These are phyloP conservation scores for Nebria brevicollis DNA, from an alignment of 2,888 invertebrate species.

Conservation along the genomic window DNA sequence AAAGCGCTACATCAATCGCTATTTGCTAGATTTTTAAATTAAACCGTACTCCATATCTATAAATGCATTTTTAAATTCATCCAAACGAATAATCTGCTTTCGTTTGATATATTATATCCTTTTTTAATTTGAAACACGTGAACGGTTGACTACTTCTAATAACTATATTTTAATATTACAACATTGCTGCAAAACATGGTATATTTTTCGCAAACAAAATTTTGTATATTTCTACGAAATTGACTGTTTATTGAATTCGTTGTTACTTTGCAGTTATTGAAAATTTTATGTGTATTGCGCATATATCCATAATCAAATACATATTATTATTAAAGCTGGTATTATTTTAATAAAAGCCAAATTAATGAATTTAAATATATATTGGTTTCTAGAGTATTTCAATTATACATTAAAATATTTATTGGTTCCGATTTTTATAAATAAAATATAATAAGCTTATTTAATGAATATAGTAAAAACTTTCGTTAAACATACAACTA, in stretches of 20 bases:
- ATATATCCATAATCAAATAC: not conserved
- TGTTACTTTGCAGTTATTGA: not conserved
- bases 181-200: not conserved
- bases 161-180: conserved; percentile 10
- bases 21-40: not conserved
- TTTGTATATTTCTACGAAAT: not conserved
- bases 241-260: not conserved
- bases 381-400: too few relatives aligned
- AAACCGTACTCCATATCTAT: not conserved
- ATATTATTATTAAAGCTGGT: not conserved
- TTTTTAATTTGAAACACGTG: not conserved
- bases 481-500: too few relatives aligned
- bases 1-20: too few relatives aligned
- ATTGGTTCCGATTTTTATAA: too few relatives aligned
- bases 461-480: too few relatives aligned
- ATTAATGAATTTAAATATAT: too few relatives aligned
- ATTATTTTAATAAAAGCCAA: too few relatives aligned
- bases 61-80: conserved; percentile 5
- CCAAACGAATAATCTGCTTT: not conserved
- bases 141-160: conserved; percentile 12
- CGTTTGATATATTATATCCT: not conserved
- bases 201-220: not conserved
- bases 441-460: too few relatives aligned
- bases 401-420: too few relatives aligned
- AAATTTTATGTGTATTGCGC: not conserved